A percentile compares a stretch with the other conserved stretches of the same genome.
Evolutionary conservation across 2,797 vertebrate genomes (phyloP).

Genomic region (Triplophysa yarkandensis): DNA sequence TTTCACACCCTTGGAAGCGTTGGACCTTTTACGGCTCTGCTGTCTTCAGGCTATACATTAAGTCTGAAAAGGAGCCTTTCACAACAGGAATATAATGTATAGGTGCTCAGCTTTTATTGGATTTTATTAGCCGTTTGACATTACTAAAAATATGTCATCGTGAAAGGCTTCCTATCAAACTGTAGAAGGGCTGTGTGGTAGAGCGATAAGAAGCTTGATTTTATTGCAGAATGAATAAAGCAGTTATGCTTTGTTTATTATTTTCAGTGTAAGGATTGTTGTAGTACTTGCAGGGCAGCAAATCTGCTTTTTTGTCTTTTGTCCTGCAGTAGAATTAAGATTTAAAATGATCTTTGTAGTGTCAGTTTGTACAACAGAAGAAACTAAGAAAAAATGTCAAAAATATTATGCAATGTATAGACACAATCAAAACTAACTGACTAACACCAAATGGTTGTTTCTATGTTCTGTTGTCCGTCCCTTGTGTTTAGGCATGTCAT

Average conservation of each 20-base stretch:
- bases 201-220: conserved; percentile 68
- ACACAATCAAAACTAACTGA: too few species aligned
- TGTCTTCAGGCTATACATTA: conserved; percentile 82
- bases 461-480: not conserved
- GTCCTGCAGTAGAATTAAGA: not conserved
- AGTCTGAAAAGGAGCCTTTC: conserved; percentile 79
- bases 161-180: conserved; percentile 80
- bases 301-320: not conserved
- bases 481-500: not conserved
- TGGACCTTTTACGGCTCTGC: conserved; percentile 63
- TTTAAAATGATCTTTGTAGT: not conserved
- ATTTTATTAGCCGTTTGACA: not conserved
- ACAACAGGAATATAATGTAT: conserved; percentile 49
- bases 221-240: conserved; percentile 64
- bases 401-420: too few species aligned
- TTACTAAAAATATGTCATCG: conserved; percentile 52
- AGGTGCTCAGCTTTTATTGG: not conserved
- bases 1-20: conserved; percentile 49
- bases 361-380: not conserved
- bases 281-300: conserved; percentile 47
- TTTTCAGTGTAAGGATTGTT: conserved; percentile 3
- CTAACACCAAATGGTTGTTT: not conserved
- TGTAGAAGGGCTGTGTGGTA: conserved; percentile 55
- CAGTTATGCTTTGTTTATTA: conserved; percentile 19
- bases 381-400: not conserved